phyloP scores from a whole-genome alignment of 2,113 vertebrate genomes.

The Prunella himalayana region DNA sequence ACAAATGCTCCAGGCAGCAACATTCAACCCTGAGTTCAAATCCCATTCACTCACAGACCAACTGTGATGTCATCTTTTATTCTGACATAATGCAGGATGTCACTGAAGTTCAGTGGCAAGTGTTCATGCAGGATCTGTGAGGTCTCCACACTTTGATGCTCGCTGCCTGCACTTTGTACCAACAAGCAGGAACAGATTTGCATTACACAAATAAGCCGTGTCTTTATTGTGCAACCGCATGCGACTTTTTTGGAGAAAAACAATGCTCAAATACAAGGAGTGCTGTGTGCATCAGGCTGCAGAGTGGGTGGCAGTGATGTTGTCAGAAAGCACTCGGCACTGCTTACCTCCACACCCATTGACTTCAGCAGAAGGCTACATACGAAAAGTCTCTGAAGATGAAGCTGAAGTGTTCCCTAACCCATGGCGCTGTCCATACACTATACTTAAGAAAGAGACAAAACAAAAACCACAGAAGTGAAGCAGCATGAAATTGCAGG shows the following conservation, averaged over 20 bases:
- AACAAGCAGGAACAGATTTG: background rate
- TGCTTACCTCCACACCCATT: slow-evolving; percentile 60
- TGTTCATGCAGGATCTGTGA: slow-evolving; percentile 36
- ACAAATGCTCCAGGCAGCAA: background rate
- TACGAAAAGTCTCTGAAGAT: slow-evolving; percentile 25
- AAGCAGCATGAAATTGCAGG: slow-evolving; percentile 1
- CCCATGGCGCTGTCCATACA: slow-evolving; percentile 14
- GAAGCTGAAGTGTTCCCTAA: slow-evolving; percentile 41
- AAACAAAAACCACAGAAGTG: slow-evolving; percentile 55
- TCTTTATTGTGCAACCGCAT: slow-evolving; percentile 31
- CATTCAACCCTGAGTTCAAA: background rate
- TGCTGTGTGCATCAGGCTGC: slow-evolving; percentile 38
- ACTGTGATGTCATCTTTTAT: background rate
- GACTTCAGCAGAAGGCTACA: slow-evolving; percentile 50
- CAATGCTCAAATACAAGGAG: slow-evolving; percentile 4
- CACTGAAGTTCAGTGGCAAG: background rate
- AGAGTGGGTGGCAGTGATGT: slow-evolving; percentile 16
- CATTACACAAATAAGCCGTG: slow-evolving; percentile 16
- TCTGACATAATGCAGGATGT: background rate
- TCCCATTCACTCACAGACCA: background rate
- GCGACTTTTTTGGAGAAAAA: background rate
- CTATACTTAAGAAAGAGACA: slow-evolving; percentile 51
- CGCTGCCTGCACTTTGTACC: background rate
- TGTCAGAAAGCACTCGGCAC: background rate
- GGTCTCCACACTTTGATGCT: background rate